Evolutionary conservation across 2,888 invertebrate genomes (phyloP).

Genomic region (Dioctria rufipes): DNA sequence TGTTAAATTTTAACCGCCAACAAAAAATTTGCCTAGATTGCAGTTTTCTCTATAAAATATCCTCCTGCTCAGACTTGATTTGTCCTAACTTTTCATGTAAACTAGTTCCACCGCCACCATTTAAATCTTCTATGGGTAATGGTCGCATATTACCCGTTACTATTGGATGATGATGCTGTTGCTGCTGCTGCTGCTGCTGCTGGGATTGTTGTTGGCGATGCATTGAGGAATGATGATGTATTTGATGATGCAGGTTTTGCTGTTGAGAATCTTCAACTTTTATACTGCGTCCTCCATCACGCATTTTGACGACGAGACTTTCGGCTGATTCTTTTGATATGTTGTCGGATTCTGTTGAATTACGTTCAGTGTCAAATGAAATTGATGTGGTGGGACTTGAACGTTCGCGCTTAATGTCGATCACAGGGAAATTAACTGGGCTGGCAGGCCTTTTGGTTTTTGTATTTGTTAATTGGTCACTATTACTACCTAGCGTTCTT

Average conservation of each 20-base stretch:
- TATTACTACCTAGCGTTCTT: conserved; percentile 62
- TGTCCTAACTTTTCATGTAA: conserved; percentile 69
- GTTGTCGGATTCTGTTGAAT: conserved; percentile 57
- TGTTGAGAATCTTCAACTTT: conserved; percentile 55
- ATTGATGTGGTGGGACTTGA: conserved; percentile 64
- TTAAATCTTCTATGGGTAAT: conserved; percentile 64
- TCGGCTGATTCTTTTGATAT: conserved; percentile 60
- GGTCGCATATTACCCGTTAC: conserved; percentile 32
- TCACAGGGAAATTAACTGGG: conserved; percentile 65
- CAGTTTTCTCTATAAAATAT: conserved; percentile 70
- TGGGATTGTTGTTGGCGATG: conserved; percentile 60
- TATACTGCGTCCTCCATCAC: conserved; percentile 58
- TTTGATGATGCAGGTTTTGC: conserved; percentile 19
- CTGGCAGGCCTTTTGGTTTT: conserved; percentile 67
- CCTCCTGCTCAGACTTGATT: conserved; percentile 69
- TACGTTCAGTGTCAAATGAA: conserved; percentile 56
- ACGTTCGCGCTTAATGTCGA: conserved; percentile 76
- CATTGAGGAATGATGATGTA: conserved; percentile 53
- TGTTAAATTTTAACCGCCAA: conserved; percentile 52
- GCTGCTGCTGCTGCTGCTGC: conserved; percentile 20
- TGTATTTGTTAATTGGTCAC: conserved; percentile 44
- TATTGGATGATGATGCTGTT: conserved; percentile 56
- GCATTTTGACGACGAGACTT: conserved; percentile 57
- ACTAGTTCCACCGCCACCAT: conserved; percentile 65
- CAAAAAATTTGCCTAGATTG: conserved; percentile 60